These are phyloP conservation scores for Lophius piscatorius DNA, from an alignment of 2,113 vertebrate genomes.

Conservation along the genomic window DNA sequence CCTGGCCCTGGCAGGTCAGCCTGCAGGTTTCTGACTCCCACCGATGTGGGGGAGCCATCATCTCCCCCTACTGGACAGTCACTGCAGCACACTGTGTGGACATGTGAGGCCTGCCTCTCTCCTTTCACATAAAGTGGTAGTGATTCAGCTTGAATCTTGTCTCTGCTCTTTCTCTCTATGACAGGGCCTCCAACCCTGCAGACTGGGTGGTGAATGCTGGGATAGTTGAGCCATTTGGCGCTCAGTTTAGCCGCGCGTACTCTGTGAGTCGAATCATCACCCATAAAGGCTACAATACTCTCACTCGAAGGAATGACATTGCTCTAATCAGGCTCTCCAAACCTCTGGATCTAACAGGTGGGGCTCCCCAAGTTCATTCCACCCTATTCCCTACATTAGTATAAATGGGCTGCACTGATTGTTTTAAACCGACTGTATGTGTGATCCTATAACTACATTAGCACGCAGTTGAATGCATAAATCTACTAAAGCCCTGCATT, in stretches of 20 bases:
- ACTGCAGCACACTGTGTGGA: slow-evolving; percentile 79
- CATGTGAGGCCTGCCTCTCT: slow-evolving; percentile 32
- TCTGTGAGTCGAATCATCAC: slow-evolving; percentile 48
- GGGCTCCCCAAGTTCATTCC: not conserved
- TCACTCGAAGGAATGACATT: slow-evolving; percentile 58
- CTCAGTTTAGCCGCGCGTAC: slow-evolving; percentile 35
- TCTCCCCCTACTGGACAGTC: slow-evolving; percentile 85
- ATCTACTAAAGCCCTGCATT: too few species aligned
- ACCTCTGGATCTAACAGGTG: slow-evolving; percentile 56
- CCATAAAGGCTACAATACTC: slow-evolving; percentile 44
- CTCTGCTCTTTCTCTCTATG: not conserved
- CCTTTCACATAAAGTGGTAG: not conserved
- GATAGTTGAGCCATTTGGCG: slow-evolving; percentile 28
- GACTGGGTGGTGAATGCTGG: slow-evolving; percentile 64
- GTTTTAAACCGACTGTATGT: too few species aligned
- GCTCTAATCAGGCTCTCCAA: slow-evolving; percentile 66
- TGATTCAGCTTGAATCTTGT: not conserved
- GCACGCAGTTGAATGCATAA: too few species aligned
- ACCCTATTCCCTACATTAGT: too few species aligned
- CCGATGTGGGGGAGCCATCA: slow-evolving; percentile 86
- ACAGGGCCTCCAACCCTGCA: slow-evolving; percentile 44
- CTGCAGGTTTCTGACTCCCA: slow-evolving; percentile 84
- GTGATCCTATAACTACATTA: too few species aligned
- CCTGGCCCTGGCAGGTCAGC: slow-evolving; percentile 92
- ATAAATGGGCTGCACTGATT: too few species aligned